Evolutionary conservation across 2,888 invertebrate species (phyloP), one percentile per base, ranked within the genome.

Genomic region (Agrilus mali): DNA sequence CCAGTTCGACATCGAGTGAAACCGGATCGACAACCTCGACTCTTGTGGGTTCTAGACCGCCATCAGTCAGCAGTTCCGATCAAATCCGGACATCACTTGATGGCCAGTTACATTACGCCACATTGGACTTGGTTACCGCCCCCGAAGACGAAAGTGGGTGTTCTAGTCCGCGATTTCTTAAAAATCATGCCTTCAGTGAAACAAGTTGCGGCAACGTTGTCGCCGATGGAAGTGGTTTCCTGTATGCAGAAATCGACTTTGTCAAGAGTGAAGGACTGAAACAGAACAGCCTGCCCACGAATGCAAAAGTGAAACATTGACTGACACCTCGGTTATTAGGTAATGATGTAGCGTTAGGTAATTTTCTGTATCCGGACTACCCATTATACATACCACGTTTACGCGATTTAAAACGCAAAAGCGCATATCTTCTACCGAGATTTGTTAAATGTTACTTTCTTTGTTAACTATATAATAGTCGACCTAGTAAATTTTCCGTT

Each of bases 171-270:
- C 53, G 58, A 43, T 53, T 53, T 39, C 46, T 50, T 4, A 55
- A 55, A 49, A 49, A 43, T 49, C 53, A 36, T 16, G 34, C 32
- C 17, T 49, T 44, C 45, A 53, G 36, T 51, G 45, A 38, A 17
- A 42, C 42, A 14, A 47, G 45, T 36, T 43, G 40, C 13, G 41
- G 35, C 8, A 46, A 58, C 40, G 45, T 43, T n/a, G 22, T 41
- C 34, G 43, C 43, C 40, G 56, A 63, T 47, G 27, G 27, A 8
- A 59, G 71, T 36, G 66, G 68, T 45, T 77, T 81, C 57, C 73
- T 74, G 34, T 87, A 87, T 66, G 86, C 86, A 49, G 80, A 85
- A 69, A 86, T 87, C 48, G 86, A 86, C 72, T 87, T 86, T 66
- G 70, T 76, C 31, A 78, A 79, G 63, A 75, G 77, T 62, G 77